phyloP scores from a whole-genome alignment of 2,113 vertebrate species.

The Chroicocephalus ridibundus region DNA sequence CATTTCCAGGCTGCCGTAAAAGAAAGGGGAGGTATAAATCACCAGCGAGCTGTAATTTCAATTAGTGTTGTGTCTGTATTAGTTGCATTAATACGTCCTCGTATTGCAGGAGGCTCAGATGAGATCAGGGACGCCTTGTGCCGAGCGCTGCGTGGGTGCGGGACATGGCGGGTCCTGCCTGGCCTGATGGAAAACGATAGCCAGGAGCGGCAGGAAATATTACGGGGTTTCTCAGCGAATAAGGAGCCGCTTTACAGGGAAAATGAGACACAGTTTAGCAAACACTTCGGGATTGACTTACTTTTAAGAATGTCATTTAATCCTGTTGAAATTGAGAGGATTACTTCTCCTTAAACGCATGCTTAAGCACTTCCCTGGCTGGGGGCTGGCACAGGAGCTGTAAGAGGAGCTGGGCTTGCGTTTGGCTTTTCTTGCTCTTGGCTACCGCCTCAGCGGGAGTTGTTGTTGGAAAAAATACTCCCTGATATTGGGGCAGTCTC shows the following conservation, averaged over 20 bases:
- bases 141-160: background rate
- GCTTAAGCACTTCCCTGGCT: background rate
- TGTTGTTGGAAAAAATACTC: background rate
- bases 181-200: accelerated
- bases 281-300: background rate
- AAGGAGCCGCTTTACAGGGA: background rate
- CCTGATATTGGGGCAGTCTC: background rate
- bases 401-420: background rate
- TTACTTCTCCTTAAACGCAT: background rate
- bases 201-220: background rate
- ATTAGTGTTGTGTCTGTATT: background rate
- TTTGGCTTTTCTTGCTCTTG: background rate
- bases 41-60: background rate
- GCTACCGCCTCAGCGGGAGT: background rate
- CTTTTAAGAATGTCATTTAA: constrained; percentile 28
- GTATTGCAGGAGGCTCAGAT: background rate
- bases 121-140: background rate
- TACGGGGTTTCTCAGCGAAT: background rate
- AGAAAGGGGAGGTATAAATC: background rate
- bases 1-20: background rate
- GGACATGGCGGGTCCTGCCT: background rate
- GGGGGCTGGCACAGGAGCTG: background rate
- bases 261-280: background rate
- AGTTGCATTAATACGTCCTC: background rate
- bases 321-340: constrained; percentile 36